phyloP scores from a whole-genome alignment of 2,797 vertebrate genomes.

The Dendrocincla fuliginosa region DNA sequence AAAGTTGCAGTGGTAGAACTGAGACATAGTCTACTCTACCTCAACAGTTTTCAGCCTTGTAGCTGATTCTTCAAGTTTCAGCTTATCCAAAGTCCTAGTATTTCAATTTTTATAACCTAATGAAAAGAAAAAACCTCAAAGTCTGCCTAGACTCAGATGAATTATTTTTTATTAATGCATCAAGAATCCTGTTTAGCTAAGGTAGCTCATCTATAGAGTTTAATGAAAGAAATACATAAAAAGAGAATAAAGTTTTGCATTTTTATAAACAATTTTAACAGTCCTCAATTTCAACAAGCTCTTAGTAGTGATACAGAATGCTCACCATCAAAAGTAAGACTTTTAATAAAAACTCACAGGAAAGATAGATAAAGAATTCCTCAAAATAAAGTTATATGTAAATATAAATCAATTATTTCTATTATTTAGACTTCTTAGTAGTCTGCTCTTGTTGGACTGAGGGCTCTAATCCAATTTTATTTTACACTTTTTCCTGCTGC shows the following conservation, averaged over 20 bases:
- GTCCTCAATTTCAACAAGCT: not conserved
- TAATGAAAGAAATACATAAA: constrained; percentile 14
- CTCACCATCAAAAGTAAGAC: not conserved
- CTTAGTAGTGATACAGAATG: not conserved
- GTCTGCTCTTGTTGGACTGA: not conserved
- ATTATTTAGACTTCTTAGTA: not conserved
- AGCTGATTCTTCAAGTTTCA: not conserved
- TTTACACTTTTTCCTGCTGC: not conserved
- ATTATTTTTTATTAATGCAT: constrained; percentile 29
- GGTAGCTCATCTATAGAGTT: constrained; percentile 21
- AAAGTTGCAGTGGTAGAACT: not conserved
- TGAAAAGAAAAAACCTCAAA: not conserved
- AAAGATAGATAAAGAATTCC: not conserved
- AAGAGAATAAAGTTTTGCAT: constrained; percentile 21
- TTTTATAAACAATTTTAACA: constrained; percentile 34
- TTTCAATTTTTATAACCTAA: not conserved
- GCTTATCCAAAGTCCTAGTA: not conserved
- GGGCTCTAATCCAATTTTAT: not conserved
- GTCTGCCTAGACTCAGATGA: constrained; percentile 2
- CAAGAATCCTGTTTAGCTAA: not conserved
- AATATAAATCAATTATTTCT: not conserved
- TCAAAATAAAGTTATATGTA: not conserved
- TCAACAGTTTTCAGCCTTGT: not conserved
- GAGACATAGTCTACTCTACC: not conserved
- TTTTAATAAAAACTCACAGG: not conserved